Evolutionary conservation across 2,888 invertebrate genomes (phyloP).

Genomic region (Scaeva pyrastri): DNA sequence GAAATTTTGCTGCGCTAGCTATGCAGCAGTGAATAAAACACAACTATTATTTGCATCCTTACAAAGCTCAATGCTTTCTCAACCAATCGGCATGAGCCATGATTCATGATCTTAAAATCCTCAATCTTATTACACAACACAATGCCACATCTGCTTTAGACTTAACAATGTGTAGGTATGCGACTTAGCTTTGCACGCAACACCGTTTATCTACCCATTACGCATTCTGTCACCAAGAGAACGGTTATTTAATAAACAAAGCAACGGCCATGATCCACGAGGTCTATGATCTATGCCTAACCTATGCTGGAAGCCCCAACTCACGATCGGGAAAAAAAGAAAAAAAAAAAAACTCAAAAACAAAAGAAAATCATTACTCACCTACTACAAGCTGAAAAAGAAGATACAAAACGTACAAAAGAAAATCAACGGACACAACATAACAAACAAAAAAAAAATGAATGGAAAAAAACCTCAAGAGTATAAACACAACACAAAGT

Average conservation of each 20-base stretch:
- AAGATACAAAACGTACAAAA: neutral
- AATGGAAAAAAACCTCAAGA: slow-evolving; percentile 24
- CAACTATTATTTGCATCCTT: too few relatives aligned
- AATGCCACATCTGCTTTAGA: neutral
- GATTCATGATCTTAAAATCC: neutral
- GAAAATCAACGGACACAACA: slow-evolving; percentile 1
- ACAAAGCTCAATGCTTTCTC: too few relatives aligned
- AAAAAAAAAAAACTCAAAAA: neutral
- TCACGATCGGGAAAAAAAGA: too few relatives aligned
- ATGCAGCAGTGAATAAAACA: too few relatives aligned
- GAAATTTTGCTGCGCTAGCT: too few relatives aligned
- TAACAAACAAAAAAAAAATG: slow-evolving; percentile 1
- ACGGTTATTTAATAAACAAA: slow-evolving; percentile 18
- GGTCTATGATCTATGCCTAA: slow-evolving; percentile 18
- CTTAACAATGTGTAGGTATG: too few relatives aligned
- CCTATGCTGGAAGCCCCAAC: neutral
- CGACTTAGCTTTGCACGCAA: too few relatives aligned
- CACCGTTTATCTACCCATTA: neutral
- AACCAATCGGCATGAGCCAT: too few relatives aligned
- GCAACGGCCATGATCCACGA: slow-evolving; percentile 3
- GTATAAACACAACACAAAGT: too few relatives aligned
- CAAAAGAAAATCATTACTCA: neutral
- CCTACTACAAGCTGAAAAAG: neutral
- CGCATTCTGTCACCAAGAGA: neutral
- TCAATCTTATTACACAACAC: neutral